A percentile compares a stretch with the other conserved stretches of the same genome.
Evolutionary conservation across 1,140 invertebrate genomes (phyloP).

Genomic region (Drosophila mauritiana): DNA sequence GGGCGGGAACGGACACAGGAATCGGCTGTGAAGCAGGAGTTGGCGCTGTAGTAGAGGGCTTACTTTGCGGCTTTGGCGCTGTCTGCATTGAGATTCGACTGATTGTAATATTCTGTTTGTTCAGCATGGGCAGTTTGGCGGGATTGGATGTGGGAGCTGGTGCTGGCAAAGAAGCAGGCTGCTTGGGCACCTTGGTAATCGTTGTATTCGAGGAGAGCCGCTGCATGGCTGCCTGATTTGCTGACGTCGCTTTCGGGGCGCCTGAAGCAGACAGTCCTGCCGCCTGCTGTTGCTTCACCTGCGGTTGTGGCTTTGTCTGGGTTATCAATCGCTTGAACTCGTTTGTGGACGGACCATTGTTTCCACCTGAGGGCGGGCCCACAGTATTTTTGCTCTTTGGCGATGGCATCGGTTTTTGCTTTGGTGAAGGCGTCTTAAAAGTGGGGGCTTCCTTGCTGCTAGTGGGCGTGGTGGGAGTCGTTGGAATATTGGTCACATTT

Average conservation of each 20-base stretch:
- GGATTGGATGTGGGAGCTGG: not conserved
- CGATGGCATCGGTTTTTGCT: slow-evolving; percentile 35
- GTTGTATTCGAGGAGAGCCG: slow-evolving; percentile 71
- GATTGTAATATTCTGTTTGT: slow-evolving; percentile 80
- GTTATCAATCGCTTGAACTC: slow-evolving; percentile 56
- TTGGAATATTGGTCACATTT: slow-evolving; percentile 30
- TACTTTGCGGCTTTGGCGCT: slow-evolving; percentile 36
- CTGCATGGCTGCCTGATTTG: slow-evolving; percentile 64
- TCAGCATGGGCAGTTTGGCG: slow-evolving; percentile 65
- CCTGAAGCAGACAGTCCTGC: slow-evolving; percentile 5
- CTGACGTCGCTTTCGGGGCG: slow-evolving; percentile 1
- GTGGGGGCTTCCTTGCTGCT: slow-evolving; percentile 23
- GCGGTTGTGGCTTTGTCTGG: slow-evolving; percentile 37
- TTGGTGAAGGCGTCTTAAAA: slow-evolving; percentile 56
- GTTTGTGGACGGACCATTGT: not conserved
- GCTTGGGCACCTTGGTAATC: slow-evolving; percentile 62
- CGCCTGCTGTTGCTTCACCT: slow-evolving; percentile 44
- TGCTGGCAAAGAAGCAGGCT: slow-evolving; percentile 6
- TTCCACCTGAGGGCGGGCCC: not conserved
- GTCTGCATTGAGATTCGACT: slow-evolving; percentile 58
- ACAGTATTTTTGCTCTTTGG: slow-evolving; percentile 20
- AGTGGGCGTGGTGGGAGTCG: slow-evolving; percentile 9
- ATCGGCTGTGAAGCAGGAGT: slow-evolving; percentile 15
- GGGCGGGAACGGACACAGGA: slow-evolving; percentile 7
- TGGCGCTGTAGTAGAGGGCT: slow-evolving; percentile 11